phyloP scores from a whole-genome alignment of 1,140 invertebrate genomes.

The Notospermus geniculatus region DNA sequence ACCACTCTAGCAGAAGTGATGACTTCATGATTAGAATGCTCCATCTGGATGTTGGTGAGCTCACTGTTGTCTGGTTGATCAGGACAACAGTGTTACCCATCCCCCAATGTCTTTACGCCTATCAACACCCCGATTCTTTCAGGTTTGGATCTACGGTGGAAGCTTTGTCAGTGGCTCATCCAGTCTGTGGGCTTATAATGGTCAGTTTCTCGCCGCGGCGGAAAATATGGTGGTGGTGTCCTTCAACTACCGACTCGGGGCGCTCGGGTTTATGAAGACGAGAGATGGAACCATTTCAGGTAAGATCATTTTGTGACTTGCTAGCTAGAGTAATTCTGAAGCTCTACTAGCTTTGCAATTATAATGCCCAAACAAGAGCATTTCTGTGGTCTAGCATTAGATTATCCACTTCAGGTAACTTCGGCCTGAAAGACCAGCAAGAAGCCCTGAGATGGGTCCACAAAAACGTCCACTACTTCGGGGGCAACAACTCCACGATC shows the following conservation, averaged over 20 bases:
- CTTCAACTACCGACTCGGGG: slow-evolving; percentile 86
- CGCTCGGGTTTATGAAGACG: slow-evolving; percentile 87
- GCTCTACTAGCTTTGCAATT: no score
- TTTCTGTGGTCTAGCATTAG: no score
- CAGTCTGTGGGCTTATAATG: slow-evolving; percentile 92
- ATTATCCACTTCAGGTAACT: slow-evolving; percentile 36
- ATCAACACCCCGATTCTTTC: slow-evolving; percentile 33
- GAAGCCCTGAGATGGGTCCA: slow-evolving; percentile 38
- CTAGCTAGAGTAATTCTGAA: no score
- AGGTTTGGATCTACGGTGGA: slow-evolving; percentile 95
- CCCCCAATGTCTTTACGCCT: background rate
- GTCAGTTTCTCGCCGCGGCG: slow-evolving; percentile 70
- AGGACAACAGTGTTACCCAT: background rate
- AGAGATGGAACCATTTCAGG: slow-evolving; percentile 54
- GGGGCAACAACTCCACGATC: slow-evolving; percentile 33
- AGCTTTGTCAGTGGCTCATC: slow-evolving; percentile 79
- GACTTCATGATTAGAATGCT: background rate
- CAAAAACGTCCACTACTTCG: slow-evolving; percentile 40
- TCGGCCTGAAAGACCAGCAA: slow-evolving; percentile 38
- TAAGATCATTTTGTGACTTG: no score
- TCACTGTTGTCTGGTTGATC: background rate
- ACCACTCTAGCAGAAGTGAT: background rate
- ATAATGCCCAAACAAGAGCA: no score
- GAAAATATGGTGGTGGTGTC: slow-evolving; percentile 85
- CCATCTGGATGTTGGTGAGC: background rate